A percentile compares a stretch with the other conserved stretches of the same genome.
These are phyloP conservation scores for Limosa lapponica DNA, from an alignment of 2,797 vertebrate genomes.

Conservation along the genomic window DNA sequence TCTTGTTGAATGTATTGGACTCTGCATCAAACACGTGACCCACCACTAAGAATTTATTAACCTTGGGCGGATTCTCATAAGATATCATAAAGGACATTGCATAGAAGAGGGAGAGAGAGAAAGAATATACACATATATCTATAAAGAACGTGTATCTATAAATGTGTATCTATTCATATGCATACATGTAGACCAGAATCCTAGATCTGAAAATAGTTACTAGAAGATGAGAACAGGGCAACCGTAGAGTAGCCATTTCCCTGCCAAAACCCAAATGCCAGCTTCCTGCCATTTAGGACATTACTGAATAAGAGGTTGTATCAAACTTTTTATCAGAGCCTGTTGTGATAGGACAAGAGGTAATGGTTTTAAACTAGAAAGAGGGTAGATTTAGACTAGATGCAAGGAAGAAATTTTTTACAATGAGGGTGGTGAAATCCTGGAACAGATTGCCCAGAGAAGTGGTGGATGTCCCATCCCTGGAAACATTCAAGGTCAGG, in stretches of 20 bases:
- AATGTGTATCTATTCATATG: background rate
- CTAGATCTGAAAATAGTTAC: background rate
- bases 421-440: background rate
- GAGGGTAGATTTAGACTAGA: background rate
- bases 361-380: background rate
- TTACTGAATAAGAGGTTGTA: background rate
- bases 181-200: background rate
- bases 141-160: background rate
- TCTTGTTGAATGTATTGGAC: background rate
- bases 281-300: background rate
- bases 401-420: background rate
- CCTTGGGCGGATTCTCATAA: background rate
- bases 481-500: background rate
- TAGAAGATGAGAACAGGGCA: background rate
- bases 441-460: background rate
- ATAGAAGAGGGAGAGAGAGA: background rate
- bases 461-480: background rate
- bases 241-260: background rate
- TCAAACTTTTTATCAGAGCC: background rate
- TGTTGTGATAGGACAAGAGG: background rate
- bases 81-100: no score
- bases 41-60: background rate
- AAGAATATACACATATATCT: background rate
- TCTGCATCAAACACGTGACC: background rate
- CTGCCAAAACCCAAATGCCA: background rate